Evolutionary conservation across 2,888 invertebrate species (phyloP).

Genomic region (Cancer borealis): DNA sequence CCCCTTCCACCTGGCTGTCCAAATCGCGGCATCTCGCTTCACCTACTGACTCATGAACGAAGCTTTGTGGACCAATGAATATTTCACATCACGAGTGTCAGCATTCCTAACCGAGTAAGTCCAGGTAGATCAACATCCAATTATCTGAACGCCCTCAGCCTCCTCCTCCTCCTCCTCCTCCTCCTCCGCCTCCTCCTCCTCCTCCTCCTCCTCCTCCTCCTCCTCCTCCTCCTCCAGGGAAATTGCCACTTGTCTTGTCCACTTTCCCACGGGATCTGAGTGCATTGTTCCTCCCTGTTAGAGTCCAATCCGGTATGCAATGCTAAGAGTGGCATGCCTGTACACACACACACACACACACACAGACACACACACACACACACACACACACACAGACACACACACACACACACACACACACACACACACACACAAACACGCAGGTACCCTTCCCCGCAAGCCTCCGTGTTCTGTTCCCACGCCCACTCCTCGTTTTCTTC

Average conservation of each 20-base stretch:
- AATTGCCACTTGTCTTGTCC: background rate
- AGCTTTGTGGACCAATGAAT: conserved; percentile 2
- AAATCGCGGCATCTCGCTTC: background rate
- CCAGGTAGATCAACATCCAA: conserved; percentile 43
- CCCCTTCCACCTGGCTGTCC: background rate
- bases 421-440: conserved; percentile 10
- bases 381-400: conserved; percentile 14
- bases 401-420: conserved; percentile 45
- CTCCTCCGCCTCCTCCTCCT: conserved; percentile 26
- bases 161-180: background rate
- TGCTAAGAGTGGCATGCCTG: conserved; percentile 20
- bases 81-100: conserved; percentile 32
- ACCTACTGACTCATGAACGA: background rate
- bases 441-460: background rate
- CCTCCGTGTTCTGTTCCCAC: conserved; percentile 38
- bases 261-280: conserved; percentile 24
- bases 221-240: background rate
- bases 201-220: conserved; percentile 33
- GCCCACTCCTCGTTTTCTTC: conserved; percentile 28
- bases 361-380: conserved; percentile 39
- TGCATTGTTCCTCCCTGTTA: background rate
- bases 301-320: background rate
- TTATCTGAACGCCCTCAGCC: background rate
- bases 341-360: conserved; percentile 36
- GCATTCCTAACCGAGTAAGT: conserved; percentile 25